These are phyloP conservation scores for Nothoprocta perdicaria DNA, from an alignment of 2,113 vertebrate genomes.

Conservation along the genomic window DNA sequence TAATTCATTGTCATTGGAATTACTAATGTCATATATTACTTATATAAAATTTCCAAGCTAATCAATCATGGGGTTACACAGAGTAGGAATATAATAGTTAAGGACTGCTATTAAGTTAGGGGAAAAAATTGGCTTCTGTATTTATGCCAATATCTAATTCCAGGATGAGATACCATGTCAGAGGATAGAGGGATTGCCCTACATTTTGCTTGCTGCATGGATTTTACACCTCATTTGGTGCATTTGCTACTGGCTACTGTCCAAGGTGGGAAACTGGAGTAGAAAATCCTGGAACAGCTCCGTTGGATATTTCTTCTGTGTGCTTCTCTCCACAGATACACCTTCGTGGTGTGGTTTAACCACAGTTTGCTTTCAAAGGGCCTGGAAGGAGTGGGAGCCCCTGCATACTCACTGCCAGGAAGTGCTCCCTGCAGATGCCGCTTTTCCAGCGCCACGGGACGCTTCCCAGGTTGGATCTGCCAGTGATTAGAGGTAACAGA, in stretches of 20 bases:
- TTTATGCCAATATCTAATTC: not conserved
- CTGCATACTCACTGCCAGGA: too few species aligned
- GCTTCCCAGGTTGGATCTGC: not conserved
- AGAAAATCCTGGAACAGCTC: not conserved
- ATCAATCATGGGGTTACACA: too few species aligned
- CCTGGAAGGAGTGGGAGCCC: too few species aligned
- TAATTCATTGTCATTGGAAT: not conserved
- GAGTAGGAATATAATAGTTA: not conserved
- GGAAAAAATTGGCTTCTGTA: not conserved
- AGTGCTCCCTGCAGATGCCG: fast-evolving
- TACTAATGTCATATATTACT: not conserved
- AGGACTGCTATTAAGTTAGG: not conserved
- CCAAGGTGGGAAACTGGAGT: not conserved
- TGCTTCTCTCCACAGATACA: not conserved
- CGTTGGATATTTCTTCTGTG: not conserved
- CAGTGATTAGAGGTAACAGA: not conserved
- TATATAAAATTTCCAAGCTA: not conserved
- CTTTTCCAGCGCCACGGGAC: not conserved
- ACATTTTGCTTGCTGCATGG: not conserved
- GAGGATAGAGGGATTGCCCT: not conserved
- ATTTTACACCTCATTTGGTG: not conserved
- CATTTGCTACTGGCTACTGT: not conserved
- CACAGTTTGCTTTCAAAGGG: fast-evolving
- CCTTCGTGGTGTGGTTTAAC: too few species aligned
- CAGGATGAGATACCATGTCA: not conserved